phyloP scores from a whole-genome alignment of 1,140 invertebrate genomes.

The Hylaeus volcanicus region DNA sequence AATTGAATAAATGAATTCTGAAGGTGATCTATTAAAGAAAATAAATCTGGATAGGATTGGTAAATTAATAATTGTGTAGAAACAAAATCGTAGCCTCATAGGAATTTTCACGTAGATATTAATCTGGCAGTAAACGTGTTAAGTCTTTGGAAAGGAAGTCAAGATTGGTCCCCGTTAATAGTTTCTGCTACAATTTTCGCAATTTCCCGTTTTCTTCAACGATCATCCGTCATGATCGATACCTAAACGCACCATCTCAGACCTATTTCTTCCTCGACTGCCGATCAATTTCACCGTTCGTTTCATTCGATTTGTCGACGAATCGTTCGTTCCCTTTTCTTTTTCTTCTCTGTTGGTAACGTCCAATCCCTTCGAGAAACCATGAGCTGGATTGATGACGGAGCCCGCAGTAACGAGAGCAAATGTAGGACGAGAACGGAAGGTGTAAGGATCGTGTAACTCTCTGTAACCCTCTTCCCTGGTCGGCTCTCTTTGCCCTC shows the following conservation, averaged over 20 bases:
- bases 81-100: too few species aligned
- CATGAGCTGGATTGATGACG: neutral
- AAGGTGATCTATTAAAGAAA: too few species aligned
- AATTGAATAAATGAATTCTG: too few species aligned
- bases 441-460: constrained; percentile 41
- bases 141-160: too few species aligned
- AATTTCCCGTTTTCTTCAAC: neutral
- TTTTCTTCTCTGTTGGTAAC: neutral
- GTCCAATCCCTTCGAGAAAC: constrained; percentile 18
- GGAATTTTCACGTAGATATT: too few species aligned
- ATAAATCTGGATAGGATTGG: too few species aligned
- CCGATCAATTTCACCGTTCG: constrained; percentile 14
- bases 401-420: constrained; percentile 26
- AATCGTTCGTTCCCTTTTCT: neutral
- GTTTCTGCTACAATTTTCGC: neutral
- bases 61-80: too few species aligned
- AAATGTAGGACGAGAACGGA: constrained; percentile 17
- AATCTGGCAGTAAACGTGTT: too few species aligned
- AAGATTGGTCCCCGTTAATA: too few species aligned
- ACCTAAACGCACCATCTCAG: neutral
- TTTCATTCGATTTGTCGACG: constrained; percentile 32
- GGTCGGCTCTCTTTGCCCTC: neutral
- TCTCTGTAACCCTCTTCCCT: constrained; percentile 24
- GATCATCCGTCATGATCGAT: neutral
- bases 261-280: neutral